Conservation (phyloP, 2,113 vertebrate species). For the human (Homo sapiens) region GRCh38 chr2:66519501-66520000, state of each 20-base stretch:
- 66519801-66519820: slow-evolving; percentile 5
- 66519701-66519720: background rate
- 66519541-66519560: background rate
- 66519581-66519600: background rate
- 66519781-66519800: background rate
- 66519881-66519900: background rate
- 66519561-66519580: background rate
- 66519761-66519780: background rate
- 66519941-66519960: background rate
- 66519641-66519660: background rate
- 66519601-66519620: background rate
- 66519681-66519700: background rate
- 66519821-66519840: background rate
- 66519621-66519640: background rate
- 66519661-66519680: background rate
- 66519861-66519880: background rate
- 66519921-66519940: background rate
- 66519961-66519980: background rate
- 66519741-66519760: background rate
- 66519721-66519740: background rate
- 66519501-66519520: background rate
- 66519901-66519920: background rate
- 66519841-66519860: background rate
- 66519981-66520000: background rate
- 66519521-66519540: background rate